Conservation (phyloP, 35 echinoderm and acorn worm species). For the Amphiura filiformis region DNA sequence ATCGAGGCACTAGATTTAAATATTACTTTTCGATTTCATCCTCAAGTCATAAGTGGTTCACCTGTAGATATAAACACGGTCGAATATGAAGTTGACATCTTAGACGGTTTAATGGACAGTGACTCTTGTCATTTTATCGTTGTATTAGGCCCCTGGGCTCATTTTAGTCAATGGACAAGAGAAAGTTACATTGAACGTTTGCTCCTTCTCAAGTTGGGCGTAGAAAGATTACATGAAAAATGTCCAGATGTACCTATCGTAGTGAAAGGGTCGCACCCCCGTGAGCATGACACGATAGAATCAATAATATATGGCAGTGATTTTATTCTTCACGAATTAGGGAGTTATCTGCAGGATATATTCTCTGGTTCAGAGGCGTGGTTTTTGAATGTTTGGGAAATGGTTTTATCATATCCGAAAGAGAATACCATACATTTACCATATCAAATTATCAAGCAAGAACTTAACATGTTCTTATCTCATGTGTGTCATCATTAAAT, state of each 20-base stretch:
- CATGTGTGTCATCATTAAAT: no score
- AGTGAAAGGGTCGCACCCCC: no score
- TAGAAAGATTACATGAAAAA: slow-evolving; percentile 10
- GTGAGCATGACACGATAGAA: no score
- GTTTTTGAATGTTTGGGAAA: no score
- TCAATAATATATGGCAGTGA: no score
- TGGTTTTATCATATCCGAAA: no score
- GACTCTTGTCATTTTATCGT: slow-evolving; percentile 34
- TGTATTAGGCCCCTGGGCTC: slow-evolving; percentile 59
- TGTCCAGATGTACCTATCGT: slow-evolving; percentile 30
- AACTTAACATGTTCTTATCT: no score
- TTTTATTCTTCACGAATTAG: no score
- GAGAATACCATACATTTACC: no score
- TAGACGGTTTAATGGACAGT: slow-evolving; percentile 12
- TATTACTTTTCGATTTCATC: slow-evolving; percentile 47
- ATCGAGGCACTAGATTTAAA: neutral
- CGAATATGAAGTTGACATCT: slow-evolving; percentile 38
- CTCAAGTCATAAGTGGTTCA: slow-evolving; percentile 3
- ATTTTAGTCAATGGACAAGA: slow-evolving; percentile 56
- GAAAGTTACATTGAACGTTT: slow-evolving; percentile 46
- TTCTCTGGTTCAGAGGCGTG: no score
- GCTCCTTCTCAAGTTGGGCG: slow-evolving; percentile 32
- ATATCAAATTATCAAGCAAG: no score
- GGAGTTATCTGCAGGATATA: no score
- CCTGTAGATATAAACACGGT: neutral